Evolutionary conservation across 2,797 vertebrate genomes (phyloP), one percentile per base, ranked within the genome.

Genomic region (Argentina silus): DNA sequence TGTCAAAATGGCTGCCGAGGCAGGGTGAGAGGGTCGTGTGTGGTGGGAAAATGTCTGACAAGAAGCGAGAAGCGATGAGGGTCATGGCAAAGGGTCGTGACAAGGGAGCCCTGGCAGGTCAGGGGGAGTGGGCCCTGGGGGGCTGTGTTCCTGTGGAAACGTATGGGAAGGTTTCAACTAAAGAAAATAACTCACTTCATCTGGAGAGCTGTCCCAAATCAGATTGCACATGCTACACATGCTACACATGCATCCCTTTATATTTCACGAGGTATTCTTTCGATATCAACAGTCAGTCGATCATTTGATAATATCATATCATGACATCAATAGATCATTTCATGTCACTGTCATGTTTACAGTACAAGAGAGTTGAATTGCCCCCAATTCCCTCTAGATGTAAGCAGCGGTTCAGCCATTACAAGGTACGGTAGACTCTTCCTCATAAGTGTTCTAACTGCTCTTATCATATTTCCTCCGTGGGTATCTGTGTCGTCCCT

Each of bases 381-480:
- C 44, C 45, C 43, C 83, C 75, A 45, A 69, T 74, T 78, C 45
- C 23, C 61, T 83, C 70, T 69, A 42, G 23, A 78, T 72, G 69
- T 75, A 69, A 81, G 56, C 15, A 10, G 81, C 72, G 21, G 7
- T 67, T 72, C 44, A 7, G 70, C 72, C 78, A 36, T n/a, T 81
- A 60, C 71, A 72, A 36, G 19, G 76, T 62, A 74, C 64, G 79
- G 81, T 21, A 82, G 81, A 77, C 84, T 70, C 68, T 68, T 69
- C 76, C 75, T 53, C n/a, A 17, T 83, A 82, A 89, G 87, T 82
- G 83, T 87, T 85, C 78, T 88, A 78, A 63, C 74, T 64, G 74
- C 73, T 81, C 87, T 90, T 88, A 87, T 91, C 79, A n/a, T 78
- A 74, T 87, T 90, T 85, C 89, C 77, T 23, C 75, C 4, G 47